Percentiles rank a stretch among this genome's conserved stretches.
Evolutionary conservation across 2,113 vertebrate genomes (phyloP).

Genomic region (Nerophis ophidion): DNA sequence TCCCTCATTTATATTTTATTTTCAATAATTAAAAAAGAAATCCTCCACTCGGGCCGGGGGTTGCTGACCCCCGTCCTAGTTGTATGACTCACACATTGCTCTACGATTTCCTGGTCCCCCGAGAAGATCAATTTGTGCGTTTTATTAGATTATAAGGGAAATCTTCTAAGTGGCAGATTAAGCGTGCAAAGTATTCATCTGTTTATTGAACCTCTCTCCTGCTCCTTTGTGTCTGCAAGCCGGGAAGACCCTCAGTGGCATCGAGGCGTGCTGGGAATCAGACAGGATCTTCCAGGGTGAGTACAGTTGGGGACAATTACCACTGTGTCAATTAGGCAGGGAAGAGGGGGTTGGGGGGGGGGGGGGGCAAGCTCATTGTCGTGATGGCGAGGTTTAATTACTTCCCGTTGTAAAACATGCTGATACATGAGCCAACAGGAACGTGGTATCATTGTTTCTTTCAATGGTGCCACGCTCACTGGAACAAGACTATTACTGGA

Average conservation of each 20-base stretch:
- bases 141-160: constrained; percentile 59
- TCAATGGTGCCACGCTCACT: constrained; percentile 79
- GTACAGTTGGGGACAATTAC: constrained; percentile 78
- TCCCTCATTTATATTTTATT: too few species aligned
- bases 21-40: too few species aligned
- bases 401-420: constrained; percentile 99
- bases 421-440: constrained; percentile 98
- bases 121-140: constrained; percentile 47
- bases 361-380: constrained; percentile 94
- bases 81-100: constrained; percentile 12
- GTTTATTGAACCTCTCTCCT: constrained; percentile 44
- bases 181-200: constrained; percentile 45
- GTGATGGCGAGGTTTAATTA: constrained; percentile 99
- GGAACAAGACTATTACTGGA: constrained; percentile 92
- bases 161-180: constrained; percentile 49
- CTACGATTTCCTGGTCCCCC: constrained; percentile 16
- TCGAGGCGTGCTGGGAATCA: too few species aligned
- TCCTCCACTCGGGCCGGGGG: too few species aligned
- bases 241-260: neutral
- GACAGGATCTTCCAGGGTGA: neutral
- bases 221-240: constrained; percentile 1
- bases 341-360: constrained; percentile 18
- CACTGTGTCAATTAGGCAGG: constrained; percentile 89
- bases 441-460: constrained; percentile 94
- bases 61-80: neutral